These are phyloP conservation scores for Prunella himalayana DNA, from an alignment of 2,113 vertebrate species.

Conservation along the genomic window DNA sequence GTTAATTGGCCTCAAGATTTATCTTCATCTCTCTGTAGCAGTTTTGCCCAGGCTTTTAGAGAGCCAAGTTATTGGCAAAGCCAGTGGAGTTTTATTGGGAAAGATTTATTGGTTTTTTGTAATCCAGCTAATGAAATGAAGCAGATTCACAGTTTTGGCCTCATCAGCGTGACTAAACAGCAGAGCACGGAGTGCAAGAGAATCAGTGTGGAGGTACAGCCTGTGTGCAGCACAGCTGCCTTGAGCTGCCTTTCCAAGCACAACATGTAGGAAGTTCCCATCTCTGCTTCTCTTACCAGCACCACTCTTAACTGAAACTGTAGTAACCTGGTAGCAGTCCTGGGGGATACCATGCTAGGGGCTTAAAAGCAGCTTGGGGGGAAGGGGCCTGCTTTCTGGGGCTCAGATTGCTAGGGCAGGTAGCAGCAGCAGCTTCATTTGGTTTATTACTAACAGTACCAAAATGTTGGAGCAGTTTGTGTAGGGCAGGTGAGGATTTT, in stretches of 20 bases:
- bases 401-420: background rate
- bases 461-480: background rate
- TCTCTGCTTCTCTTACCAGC: background rate
- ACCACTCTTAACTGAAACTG: background rate
- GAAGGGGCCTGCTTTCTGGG: background rate
- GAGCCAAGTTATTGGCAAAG: background rate
- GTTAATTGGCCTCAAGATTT: background rate
- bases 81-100: background rate
- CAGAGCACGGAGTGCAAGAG: background rate
- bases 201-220: background rate
- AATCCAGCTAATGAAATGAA: background rate
- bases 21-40: background rate
- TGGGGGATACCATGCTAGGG: fast-evolving
- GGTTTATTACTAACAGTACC: background rate
- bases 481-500: background rate
- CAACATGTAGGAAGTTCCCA: background rate
- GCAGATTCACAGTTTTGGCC: background rate
- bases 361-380: background rate
- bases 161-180: background rate
- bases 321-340: background rate
- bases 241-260: background rate
- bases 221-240: background rate
- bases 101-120: background rate
- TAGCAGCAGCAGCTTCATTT: background rate
- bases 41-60: background rate